Evolutionary conservation across 2,888 invertebrate genomes (phyloP), one percentile per base, ranked within the genome.

Genomic region (Parapristionchus giblindavisi): DNA sequence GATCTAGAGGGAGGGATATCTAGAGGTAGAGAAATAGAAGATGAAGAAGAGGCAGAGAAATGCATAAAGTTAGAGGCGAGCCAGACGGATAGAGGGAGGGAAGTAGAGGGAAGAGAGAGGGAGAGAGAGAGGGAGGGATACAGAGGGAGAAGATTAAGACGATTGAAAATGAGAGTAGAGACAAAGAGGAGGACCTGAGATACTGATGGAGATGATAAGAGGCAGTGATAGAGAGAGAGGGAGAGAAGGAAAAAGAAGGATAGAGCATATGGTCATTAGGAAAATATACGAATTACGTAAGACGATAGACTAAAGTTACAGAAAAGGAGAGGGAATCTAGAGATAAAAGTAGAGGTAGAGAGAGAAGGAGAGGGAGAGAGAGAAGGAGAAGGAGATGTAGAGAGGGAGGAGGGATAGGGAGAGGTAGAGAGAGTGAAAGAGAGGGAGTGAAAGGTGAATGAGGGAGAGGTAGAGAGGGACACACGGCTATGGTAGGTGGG

Each of bases 211-310:
- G 65, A 32, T 24, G 48, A 51, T 21, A 34, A 48, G 24, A 36
- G 56, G 70, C 56, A 32, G 54, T 56, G 56, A 58, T 27, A 43
- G 75, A 48, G 63, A 72, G 60, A 73, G 72, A 70, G 73, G 32
- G 75, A 66, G 72, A 52, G 65, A 76, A 48, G 56, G 34, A 68
- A 51, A 56, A 34, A 51, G 43, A 71, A 40, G 29, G 68, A 56
- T 68, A 54, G 52, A 60, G 48, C 48, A 32, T 34, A 60, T 48
- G 21, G 32, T 29, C 11, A 40, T 14, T 32, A 66, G 17, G 66
- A 29, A 8, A 27, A 32, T 17, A 43, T 43, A 43, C n/a, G 48
- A 43, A 17, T 17, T 17, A 8, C 48, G 48, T 14, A 8, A 17
- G 17, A 52, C 8, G 52, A 21, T 6, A 52, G 52, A 21, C 8